Evolutionary conservation across 2,113 vertebrate species (phyloP).

Genomic region (Galeopterus variegatus): DNA sequence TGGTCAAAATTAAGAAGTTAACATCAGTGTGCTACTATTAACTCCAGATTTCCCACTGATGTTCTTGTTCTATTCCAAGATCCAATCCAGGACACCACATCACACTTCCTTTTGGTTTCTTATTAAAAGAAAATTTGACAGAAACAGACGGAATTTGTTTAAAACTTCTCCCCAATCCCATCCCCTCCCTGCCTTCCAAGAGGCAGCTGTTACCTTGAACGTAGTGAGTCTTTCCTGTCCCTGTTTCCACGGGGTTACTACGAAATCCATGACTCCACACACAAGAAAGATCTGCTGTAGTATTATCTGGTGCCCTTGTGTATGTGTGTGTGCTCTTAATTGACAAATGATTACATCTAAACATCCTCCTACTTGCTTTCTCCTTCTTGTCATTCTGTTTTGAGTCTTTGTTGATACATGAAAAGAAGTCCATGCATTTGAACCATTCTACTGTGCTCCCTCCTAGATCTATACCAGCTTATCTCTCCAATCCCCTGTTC

Average conservation of each 20-base stretch:
- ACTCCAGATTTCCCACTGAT: not conserved
- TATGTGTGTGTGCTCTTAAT: not conserved
- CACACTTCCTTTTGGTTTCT: not conserved
- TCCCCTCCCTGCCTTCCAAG: not conserved
- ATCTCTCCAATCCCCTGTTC: not conserved
- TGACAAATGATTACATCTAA: not conserved
- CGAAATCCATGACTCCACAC: rapidly evolving
- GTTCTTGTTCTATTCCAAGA: not conserved
- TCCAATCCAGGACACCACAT: not conserved
- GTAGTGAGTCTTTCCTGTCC: not conserved
- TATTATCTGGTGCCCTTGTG: not conserved
- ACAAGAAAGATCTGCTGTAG: not conserved
- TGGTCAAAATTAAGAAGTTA: not conserved
- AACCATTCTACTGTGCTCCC: rapidly evolving
- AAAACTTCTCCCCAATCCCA: not conserved
- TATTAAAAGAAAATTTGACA: not conserved
- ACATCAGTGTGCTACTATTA: rapidly evolving
- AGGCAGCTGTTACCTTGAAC: not conserved
- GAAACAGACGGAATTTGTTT: not conserved
- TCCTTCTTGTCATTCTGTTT: not conserved
- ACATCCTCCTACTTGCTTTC: not conserved
- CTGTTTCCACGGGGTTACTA: rapidly evolving
- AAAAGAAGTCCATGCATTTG: not conserved
- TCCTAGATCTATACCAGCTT: not conserved
- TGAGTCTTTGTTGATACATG: not conserved